phyloP scores from a whole-genome alignment of 2,797 vertebrate genomes.

The Sebastes flavidus region DNA sequence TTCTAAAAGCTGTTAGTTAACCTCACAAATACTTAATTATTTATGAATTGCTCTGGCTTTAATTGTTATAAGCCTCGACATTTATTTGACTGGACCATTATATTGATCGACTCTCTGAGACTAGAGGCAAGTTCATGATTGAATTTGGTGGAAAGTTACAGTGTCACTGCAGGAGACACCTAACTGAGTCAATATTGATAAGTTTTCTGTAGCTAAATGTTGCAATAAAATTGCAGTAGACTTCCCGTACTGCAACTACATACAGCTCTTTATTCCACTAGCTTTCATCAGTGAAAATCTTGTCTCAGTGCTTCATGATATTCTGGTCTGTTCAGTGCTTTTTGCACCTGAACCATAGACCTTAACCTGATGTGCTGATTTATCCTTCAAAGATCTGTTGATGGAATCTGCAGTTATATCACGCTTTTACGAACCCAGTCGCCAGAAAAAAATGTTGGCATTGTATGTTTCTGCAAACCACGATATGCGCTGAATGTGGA shows the following conservation, averaged over 20 bases:
- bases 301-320: not conserved
- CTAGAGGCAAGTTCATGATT: not conserved
- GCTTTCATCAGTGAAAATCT: not conserved
- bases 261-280: not conserved
- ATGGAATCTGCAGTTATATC: not conserved
- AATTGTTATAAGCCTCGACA: constrained; percentile 1
- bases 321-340: not conserved
- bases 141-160: not conserved
- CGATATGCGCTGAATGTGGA: rapidly evolving
- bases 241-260: not conserved
- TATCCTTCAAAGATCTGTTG: not conserved
- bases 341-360: not conserved
- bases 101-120: constrained; percentile 7
- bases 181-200: not conserved
- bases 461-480: not conserved
- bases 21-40: not conserved
- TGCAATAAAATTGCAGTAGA: not conserved
- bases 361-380: not conserved
- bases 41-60: not conserved
- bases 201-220: not conserved
- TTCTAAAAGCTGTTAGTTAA: not conserved
- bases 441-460: too few relatives aligned
- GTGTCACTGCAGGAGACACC: not conserved
- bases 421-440: not conserved
- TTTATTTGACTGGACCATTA: not conserved